Percentiles rank a stretch among this genome's conserved stretches.
Evolutionary conservation across 1,140 invertebrate species (phyloP).

Genomic region (Teleopsis dalmanni): DNA sequence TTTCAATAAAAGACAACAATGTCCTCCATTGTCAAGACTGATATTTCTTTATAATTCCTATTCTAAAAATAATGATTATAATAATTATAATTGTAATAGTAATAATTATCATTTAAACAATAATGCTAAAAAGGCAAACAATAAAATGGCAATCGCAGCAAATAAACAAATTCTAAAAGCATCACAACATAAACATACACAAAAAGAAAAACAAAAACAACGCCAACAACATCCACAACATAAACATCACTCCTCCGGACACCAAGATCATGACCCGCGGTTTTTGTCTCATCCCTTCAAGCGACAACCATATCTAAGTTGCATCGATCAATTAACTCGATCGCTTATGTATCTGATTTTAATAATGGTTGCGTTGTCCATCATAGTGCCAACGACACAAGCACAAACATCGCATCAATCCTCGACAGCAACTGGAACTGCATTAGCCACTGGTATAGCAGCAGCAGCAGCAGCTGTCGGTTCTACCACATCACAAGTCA

Average conservation of each 20-base stretch:
- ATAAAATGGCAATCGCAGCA: neutral
- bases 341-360: constrained; percentile 1
- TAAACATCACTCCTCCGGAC: too few relatives aligned
- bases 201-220: neutral
- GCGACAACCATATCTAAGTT: neutral
- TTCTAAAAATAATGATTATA: constrained; percentile 1
- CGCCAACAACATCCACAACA: neutral
- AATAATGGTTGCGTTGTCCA: neutral
- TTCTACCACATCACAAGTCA: neutral
- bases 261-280: neutral
- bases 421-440: neutral
- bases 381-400: constrained; percentile 3
- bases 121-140: constrained; percentile 1
- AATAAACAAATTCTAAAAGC: neutral
- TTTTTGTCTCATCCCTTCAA: neutral
- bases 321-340: constrained; percentile 1
- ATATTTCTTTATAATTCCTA: constrained; percentile 9
- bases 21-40: constrained; percentile 7
- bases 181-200: constrained; percentile 1
- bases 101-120: constrained; percentile 2
- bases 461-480: neutral
- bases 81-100: neutral
- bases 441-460: neutral
- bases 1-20: constrained; percentile 8
- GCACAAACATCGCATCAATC: neutral